phyloP scores from a whole-genome alignment of 2,113 vertebrate genomes.

The human region GRCh38 chr14:88998501-88999000 shows the following conservation, averaged over 20 bases:
- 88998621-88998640: neutral
- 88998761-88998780: neutral
- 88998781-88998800: neutral
- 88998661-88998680: slow-evolving; percentile 47
- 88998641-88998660: slow-evolving; percentile 45
- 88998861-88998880: neutral
- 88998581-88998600: slow-evolving; percentile 65
- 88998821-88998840: neutral
- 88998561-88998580: slow-evolving; percentile 69
- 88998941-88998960: neutral
- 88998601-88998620: slow-evolving; percentile 22
- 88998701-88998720: neutral
- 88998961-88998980: neutral
- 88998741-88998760: neutral
- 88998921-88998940: neutral
- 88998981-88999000: neutral
- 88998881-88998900: neutral
- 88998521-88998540: slow-evolving; percentile 76
- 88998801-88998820: neutral
- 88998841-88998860: neutral
- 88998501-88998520: slow-evolving; percentile 80
- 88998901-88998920: neutral
- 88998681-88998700: neutral
- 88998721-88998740: neutral
- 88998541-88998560: slow-evolving; percentile 78